Evolutionary conservation across 2,797 vertebrate species (phyloP).

Genomic region (Lacerta viridis): DNA sequence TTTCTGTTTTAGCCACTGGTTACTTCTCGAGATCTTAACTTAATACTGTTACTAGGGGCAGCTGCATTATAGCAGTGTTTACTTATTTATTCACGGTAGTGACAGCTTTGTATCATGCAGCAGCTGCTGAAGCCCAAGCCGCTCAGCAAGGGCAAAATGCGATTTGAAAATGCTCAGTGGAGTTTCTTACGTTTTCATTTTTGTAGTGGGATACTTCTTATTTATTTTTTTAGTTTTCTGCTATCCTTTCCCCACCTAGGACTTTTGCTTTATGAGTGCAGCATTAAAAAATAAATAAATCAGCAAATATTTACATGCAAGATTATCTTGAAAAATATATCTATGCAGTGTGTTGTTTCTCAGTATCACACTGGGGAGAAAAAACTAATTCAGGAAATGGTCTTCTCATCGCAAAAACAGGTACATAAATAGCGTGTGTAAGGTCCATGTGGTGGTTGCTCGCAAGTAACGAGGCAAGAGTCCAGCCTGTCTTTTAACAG

Average conservation of each 20-base stretch:
- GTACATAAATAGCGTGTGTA: background rate
- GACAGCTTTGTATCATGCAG: conserved; percentile 75
- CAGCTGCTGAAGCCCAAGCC: conserved; percentile 79
- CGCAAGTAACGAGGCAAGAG: too few species aligned
- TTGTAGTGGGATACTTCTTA: conserved; percentile 57
- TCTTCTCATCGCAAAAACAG: background rate
- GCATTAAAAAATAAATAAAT: conserved; percentile 20
- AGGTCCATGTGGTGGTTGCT: too few species aligned
- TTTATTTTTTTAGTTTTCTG: conserved; percentile 50
- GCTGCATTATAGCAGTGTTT: conserved; percentile 75
- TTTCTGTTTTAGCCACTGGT: conserved; percentile 62
- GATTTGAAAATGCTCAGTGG: conserved; percentile 72
- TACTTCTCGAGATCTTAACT: conserved; percentile 70
- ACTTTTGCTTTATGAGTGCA: conserved; percentile 56
- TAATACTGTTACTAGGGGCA: conserved; percentile 77
- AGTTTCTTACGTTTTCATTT: conserved; percentile 77
- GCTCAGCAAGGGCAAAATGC: conserved; percentile 78
- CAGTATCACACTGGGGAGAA: background rate
- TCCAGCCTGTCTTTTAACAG: too few species aligned
- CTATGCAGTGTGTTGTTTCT: conserved; percentile 29
- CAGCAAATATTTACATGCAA: conserved; percentile 36
- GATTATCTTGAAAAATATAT: conserved; percentile 27
- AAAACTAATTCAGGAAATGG: background rate
- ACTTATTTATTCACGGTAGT: conserved; percentile 79
- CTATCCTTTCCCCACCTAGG: conserved; percentile 21